Base-by-base conservation (phyloP, 2,113 vertebrate species). In the Ictidomys tridecemlineatus region DNA sequence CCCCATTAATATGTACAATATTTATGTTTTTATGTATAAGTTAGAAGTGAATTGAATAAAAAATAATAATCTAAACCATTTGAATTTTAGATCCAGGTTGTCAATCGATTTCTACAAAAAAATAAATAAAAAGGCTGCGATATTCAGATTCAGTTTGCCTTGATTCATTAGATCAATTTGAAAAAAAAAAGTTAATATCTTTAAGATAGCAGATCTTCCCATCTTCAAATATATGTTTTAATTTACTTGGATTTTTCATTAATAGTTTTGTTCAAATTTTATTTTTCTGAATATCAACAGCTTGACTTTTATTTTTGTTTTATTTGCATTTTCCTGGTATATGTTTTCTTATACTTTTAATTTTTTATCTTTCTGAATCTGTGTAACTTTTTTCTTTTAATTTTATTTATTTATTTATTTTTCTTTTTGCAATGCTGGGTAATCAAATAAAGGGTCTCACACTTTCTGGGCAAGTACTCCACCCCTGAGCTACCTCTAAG, bases 261-360 rank as follows among this genome's bases (percentile, higher is more conserved):
- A 91, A 80, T 42, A 79, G 32, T 42, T 78, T 80, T 72, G 86
- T 56, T 89, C 56, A 78, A 69, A 78, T 70, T 85, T 73, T 45
- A 53, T n/a, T 30, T 91, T 86, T 65, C 18, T 72, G 9, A 26
- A 63, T 56, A 73, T 28, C 34, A 85, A 91, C 22, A 95, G 17
- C 51, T 39, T 80, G 42, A 73, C 2, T 6, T 0, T 61, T 85
- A 42, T 28, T 91, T 78, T 63, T 1, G 11, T 86, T 91, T 63
- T 14, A 73, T 48, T 70, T 79, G 6, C 16, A 86, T 63, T 78
- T 72, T 2, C 61, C 58, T 76, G 10, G 17, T 78, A 22, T 45
- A 39, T 42, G 39, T 48, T 70, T 70, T 91, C 78, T 34, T 67
- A 39, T 58, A 48, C 16, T 48, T 86, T 78, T 78, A 42, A 42